These are phyloP conservation scores for Thelaira solivaga DNA, from an alignment of 2,888 invertebrate species.

Conservation along the genomic window DNA sequence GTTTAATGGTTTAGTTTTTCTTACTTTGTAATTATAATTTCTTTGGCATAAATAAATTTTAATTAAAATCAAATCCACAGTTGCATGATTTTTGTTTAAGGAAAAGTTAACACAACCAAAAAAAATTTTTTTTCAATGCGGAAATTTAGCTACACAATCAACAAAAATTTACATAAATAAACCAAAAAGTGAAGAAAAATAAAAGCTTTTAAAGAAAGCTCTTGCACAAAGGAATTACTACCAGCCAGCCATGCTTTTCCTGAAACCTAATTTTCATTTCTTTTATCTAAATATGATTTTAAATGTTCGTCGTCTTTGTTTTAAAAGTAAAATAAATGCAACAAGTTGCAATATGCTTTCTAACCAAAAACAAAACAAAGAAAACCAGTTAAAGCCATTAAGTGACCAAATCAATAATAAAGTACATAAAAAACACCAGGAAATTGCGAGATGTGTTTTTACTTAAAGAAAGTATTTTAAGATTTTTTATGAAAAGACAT, in stretches of 20 bases:
- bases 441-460: neutral
- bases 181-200: neutral
- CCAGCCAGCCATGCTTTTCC: conserved; percentile 30
- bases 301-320: conserved; percentile 1
- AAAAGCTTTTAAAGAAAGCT: conserved; percentile 6
- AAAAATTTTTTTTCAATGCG: conserved; percentile 26
- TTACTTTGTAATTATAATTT: neutral
- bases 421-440: conserved; percentile 18
- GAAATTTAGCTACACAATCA: conserved; percentile 18
- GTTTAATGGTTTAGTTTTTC: conserved; percentile 33
- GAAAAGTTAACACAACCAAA: conserved; percentile 18
- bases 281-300: neutral
- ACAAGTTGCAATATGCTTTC: conserved; percentile 37
- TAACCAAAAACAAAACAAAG: conserved; percentile 15
- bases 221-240: conserved; percentile 11
- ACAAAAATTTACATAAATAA: conserved; percentile 17
- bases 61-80: conserved; percentile 12
- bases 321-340: neutral
- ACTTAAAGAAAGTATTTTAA: conserved; percentile 14
- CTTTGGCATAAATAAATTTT: conserved; percentile 19
- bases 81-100: conserved; percentile 33
- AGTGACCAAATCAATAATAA: conserved; percentile 3
- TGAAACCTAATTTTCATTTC: conserved; percentile 49
- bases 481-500: neutral
- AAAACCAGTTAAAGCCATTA: conserved; percentile 24